These are phyloP conservation scores for Atethmia centrago DNA, from an alignment of 2,888 invertebrate species.

Conservation along the genomic window DNA sequence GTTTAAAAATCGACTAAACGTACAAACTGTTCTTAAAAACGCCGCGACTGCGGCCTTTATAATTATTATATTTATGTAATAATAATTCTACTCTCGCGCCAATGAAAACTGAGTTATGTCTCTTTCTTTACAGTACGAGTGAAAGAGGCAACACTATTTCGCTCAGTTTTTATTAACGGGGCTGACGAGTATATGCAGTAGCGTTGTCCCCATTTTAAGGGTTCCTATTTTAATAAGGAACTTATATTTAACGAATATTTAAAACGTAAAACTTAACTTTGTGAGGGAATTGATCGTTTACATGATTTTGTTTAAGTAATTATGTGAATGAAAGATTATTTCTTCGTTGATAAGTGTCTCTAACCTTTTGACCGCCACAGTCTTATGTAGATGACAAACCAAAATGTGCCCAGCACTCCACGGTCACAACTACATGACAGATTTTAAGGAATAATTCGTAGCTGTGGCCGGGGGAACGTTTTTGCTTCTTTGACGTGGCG, in stretches of 20 bases:
- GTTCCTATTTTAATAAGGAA: conserved; percentile 63
- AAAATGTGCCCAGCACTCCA: too few species aligned
- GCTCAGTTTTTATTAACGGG: conserved; percentile 45
- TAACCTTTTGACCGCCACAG: too few species aligned
- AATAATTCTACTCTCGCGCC: conserved; percentile 47
- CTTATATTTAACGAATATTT: conserved; percentile 55
- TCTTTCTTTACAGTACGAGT: conserved; percentile 26
- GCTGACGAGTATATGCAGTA: conserved; percentile 44
- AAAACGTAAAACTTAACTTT: conserved; percentile 35
- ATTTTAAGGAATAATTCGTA: too few species aligned
- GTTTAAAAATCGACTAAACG: conserved; percentile 54
- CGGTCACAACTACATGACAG: too few species aligned
- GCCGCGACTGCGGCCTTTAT: conserved; percentile 58
- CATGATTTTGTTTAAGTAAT: conserved; percentile 22
- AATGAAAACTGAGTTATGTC: conserved; percentile 46
- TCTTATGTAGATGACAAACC: too few species aligned
- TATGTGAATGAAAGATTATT: conserved; percentile 27
- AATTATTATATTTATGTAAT: conserved; percentile 55
- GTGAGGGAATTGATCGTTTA: conserved; percentile 57
- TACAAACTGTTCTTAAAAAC: conserved; percentile 36
- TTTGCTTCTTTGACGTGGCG: too few species aligned
- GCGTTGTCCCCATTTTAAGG: conserved; percentile 52
- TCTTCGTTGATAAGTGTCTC: conserved; percentile 32
- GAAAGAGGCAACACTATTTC: conserved; percentile 43
- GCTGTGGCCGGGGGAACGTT: too few species aligned